phyloP scores from a whole-genome alignment of 2,797 vertebrate species.

The Salarias fasciatus region DNA sequence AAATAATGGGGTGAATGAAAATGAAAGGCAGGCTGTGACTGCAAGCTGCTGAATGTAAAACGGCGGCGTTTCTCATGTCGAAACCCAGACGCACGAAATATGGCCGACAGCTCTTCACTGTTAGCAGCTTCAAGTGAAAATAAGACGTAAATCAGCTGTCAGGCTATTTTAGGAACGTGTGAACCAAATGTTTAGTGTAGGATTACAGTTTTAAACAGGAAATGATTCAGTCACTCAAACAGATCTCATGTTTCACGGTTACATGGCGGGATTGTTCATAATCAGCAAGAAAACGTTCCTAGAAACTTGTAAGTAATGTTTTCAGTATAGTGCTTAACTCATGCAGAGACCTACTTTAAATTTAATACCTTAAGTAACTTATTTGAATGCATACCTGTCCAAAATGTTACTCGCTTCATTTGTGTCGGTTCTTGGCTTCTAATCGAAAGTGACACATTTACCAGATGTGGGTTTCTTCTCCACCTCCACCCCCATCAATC shows the following conservation, averaged over 20 bases:
- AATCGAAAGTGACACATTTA: constrained; percentile 13
- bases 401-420: background rate
- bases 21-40: constrained; percentile 38
- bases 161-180: constrained; percentile 5
- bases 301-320: too few species aligned
- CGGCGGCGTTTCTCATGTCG: too few species aligned
- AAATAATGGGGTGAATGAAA: constrained; percentile 66
- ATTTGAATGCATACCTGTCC: constrained; percentile 1
- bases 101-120: constrained; percentile 13
- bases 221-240: too few species aligned
- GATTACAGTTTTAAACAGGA: background rate
- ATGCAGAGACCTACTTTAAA: background rate
- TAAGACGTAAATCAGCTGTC: constrained; percentile 7
- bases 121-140: constrained; percentile 3
- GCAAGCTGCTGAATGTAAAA: constrained; percentile 23
- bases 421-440: background rate
- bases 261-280: too few species aligned
- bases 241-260: too few species aligned
- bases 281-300: too few species aligned
- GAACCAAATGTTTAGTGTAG: background rate
- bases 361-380: background rate
- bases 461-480: constrained; percentile 36
- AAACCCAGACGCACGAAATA: too few species aligned
- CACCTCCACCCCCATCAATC: constrained; percentile 3
- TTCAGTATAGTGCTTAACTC: too few species aligned